These are phyloP conservation scores for Anoplophora glabripennis DNA, from an alignment of 1,140 invertebrate species.

Conservation along the genomic window DNA sequence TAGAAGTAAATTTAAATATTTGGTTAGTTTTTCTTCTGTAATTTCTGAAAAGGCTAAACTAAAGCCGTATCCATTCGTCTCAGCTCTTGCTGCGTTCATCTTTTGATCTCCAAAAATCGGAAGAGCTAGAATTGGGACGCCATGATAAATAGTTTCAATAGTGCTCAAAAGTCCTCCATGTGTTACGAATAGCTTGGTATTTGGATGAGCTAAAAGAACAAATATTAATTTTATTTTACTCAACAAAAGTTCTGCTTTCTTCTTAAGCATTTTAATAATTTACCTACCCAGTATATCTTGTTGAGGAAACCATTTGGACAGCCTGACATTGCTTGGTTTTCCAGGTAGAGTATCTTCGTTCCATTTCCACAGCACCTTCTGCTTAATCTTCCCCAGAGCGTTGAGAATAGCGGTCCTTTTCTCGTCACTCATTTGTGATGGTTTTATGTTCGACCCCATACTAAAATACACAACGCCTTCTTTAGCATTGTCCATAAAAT, in stretches of 20 bases:
- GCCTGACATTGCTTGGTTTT: constrained; percentile 22
- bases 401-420: background rate
- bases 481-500: constrained; percentile 51
- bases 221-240: too few relatives aligned
- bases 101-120: constrained; percentile 65
- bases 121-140: constrained; percentile 66
- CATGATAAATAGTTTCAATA: constrained; percentile 67
- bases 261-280: constrained; percentile 37
- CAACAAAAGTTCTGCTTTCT: too few relatives aligned
- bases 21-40: constrained; percentile 19
- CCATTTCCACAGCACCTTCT: constrained; percentile 56
- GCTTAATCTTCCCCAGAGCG: constrained; percentile 44
- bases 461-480: constrained; percentile 58
- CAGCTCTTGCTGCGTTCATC: constrained; percentile 53
- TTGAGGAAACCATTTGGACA: constrained; percentile 29
- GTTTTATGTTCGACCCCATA: constrained; percentile 53
- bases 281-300: constrained; percentile 30
- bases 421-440: constrained; percentile 22
- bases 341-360: constrained; percentile 48
- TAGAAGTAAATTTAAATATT: constrained; percentile 6
- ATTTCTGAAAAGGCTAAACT: constrained; percentile 36
- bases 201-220: constrained; percentile 25
- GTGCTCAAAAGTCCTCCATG: constrained; percentile 60
- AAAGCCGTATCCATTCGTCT: constrained; percentile 51
- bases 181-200: constrained; percentile 31